Evolutionary conservation across 1,140 invertebrate species (phyloP).

Genomic region (Drosophila nannoptera): DNA sequence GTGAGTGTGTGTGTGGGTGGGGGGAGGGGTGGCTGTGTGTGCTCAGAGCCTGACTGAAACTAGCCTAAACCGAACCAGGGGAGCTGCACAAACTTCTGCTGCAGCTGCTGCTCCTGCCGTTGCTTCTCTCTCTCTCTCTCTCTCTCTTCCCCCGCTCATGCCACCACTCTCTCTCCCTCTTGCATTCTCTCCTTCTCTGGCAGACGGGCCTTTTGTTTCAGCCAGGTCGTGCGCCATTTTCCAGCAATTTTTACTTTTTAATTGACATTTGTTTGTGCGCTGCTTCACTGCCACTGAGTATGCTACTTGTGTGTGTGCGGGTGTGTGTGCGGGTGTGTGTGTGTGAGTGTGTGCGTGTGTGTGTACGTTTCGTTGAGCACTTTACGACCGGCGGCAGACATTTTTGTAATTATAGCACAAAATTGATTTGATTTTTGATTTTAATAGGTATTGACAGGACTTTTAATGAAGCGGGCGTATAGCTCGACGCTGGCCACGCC

Average conservation of each 20-base stretch:
- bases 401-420: conserved; percentile 75
- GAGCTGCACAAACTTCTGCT: background rate
- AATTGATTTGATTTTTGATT: conserved; percentile 77
- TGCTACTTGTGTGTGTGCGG: conserved; percentile 14
- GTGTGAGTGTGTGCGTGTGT: conserved; percentile 9
- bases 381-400: conserved; percentile 69
- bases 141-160: background rate
- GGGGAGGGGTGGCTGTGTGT: conserved; percentile 1
- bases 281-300: conserved; percentile 9
- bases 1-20: background rate
- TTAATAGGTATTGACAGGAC: conserved; percentile 76
- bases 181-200: background rate
- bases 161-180: background rate
- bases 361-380: conserved; percentile 45
- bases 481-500: conserved; percentile 4
- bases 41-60: conserved; percentile 10
- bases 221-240: conserved; percentile 69
- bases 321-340: conserved; percentile 11
- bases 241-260: conserved; percentile 75
- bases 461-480: conserved; percentile 62
- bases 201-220: conserved; percentile 60
- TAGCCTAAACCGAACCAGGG: conserved; percentile 20
- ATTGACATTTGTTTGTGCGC: conserved; percentile 70
- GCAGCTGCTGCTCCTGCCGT: background rate
- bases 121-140: background rate